A percentile compares a stretch with the other conserved stretches of the same genome.
These are phyloP conservation scores for Scaptomyza flava DNA, from an alignment of 2,888 invertebrate species.

Conservation along the genomic window DNA sequence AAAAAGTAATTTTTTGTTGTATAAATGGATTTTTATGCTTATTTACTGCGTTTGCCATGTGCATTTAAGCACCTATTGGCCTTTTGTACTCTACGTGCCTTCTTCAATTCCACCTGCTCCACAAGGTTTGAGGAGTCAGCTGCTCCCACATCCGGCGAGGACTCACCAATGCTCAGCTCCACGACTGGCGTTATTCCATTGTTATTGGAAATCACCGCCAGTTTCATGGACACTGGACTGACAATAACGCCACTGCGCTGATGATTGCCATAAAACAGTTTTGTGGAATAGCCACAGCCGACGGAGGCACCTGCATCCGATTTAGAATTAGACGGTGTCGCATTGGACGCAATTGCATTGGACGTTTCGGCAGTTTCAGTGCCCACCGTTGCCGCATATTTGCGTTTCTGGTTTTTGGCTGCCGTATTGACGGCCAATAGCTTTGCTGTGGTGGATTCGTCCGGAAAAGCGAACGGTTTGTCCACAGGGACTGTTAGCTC, in stretches of 20 bases:
- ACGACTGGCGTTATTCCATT: conserved; percentile 1
- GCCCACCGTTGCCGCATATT: conserved; percentile 50
- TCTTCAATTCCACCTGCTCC: conserved; percentile 81
- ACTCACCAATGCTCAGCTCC: conserved; percentile 18
- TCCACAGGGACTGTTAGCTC: conserved; percentile 22
- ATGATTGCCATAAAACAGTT: conserved; percentile 77
- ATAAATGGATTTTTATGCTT: conserved; percentile 64
- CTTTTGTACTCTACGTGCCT: conserved; percentile 85
- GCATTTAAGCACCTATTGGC: conserved; percentile 83
- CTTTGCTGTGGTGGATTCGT: conserved; percentile 82
- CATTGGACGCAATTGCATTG: conserved; percentile 66
- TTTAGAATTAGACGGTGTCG: conserved; percentile 48
- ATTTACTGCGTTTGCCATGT: conserved; percentile 84
- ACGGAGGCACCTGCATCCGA: conserved; percentile 15
- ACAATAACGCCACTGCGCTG: conserved; percentile 78
- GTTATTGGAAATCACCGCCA: conserved; percentile 23
- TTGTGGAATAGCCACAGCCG: conserved; percentile 65
- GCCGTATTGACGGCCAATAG: conserved; percentile 81
- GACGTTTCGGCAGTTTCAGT: conserved; percentile 43
- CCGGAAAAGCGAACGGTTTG: conserved; percentile 80
- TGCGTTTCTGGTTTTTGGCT: conserved; percentile 81
- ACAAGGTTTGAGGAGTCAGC: conserved; percentile 43
- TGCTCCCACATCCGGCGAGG: conserved; percentile 14
- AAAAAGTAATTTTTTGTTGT: conserved; percentile 52
- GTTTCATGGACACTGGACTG: conserved; percentile 71